Conservation (phyloP, 2,888 invertebrate species). For the Erebia aethiops region DNA sequence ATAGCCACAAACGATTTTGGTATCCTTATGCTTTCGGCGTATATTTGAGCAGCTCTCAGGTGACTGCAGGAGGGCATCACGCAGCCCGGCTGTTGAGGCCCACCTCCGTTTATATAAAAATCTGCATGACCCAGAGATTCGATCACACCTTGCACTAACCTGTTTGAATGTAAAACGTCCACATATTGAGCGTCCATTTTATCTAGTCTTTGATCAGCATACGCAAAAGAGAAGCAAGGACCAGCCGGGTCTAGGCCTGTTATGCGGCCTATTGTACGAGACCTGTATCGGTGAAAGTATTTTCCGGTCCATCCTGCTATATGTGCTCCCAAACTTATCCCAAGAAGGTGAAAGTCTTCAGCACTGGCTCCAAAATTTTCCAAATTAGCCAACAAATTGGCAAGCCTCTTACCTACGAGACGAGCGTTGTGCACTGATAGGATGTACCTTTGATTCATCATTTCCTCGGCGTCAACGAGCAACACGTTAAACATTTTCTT, state of each 20-base stretch:
- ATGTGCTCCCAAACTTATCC: conserved; percentile 84
- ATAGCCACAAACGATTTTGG: conserved; percentile 71
- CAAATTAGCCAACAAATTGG: conserved; percentile 76
- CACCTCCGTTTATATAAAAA: conserved; percentile 89
- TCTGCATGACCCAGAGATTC: conserved; percentile 87
- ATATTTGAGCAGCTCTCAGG: conserved; percentile 71
- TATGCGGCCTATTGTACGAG: conserved; percentile 67
- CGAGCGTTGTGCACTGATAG: conserved; percentile 72
- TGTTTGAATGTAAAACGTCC: conserved; percentile 75
- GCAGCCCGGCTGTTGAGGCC: conserved; percentile 88
- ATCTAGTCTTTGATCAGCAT: conserved; percentile 70
- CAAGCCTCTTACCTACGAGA: conserved; percentile 78
- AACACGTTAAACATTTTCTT: conserved; percentile 77
- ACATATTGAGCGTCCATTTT: conserved; percentile 73
- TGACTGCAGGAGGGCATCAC: conserved; percentile 78
- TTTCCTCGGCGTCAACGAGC: conserved; percentile 72
- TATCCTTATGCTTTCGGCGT: conserved; percentile 66
- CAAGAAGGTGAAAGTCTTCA: conserved; percentile 79
- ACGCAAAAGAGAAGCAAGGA: conserved; percentile 74
- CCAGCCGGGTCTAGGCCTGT: conserved; percentile 79
- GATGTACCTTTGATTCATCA: conserved; percentile 72
- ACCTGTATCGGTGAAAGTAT: conserved; percentile 70
- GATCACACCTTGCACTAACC: conserved; percentile 73
- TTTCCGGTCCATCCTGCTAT: conserved; percentile 80
- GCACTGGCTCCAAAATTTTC: conserved; percentile 71